Percentiles rank a stretch among this genome's conserved stretches.
Evolutionary conservation across 2,888 invertebrate species (phyloP).

Genomic region (Julus scanicus): DNA sequence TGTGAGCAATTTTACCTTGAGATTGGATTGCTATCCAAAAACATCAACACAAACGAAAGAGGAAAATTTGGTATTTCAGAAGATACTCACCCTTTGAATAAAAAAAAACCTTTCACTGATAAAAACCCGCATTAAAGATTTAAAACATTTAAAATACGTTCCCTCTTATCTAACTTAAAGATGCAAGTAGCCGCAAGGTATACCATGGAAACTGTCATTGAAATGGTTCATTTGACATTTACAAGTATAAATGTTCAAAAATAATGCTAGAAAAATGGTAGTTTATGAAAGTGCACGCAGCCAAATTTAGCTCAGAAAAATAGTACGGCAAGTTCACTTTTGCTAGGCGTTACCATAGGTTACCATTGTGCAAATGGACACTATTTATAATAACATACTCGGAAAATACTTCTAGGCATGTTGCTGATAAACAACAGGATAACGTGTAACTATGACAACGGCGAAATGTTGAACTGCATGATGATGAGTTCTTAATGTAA

Average conservation of each 20-base stretch:
- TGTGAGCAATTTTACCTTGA: neutral
- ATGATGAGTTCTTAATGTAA: neutral
- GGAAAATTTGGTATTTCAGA: neutral
- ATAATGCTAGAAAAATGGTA: too few relatives aligned
- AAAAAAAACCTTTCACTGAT: neutral
- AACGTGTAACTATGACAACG: neutral
- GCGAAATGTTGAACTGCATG: neutral
- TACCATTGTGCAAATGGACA: neutral
- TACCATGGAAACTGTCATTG: neutral
- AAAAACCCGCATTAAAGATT: neutral
- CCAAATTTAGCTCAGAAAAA: too few relatives aligned
- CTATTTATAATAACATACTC: neutral
- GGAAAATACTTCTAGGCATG: neutral
- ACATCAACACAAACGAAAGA: neutral
- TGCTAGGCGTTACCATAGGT: slow-evolving; percentile 7
- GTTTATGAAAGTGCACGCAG: too few relatives aligned
- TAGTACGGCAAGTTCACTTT: neutral
- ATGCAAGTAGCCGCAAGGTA: neutral
- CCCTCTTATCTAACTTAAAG: neutral
- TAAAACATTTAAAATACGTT: neutral
- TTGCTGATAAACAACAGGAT: slow-evolving; percentile 6
- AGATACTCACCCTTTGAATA: neutral
- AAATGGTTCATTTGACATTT: neutral
- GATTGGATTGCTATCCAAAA: neutral
- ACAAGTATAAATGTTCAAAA: too few relatives aligned